Conservation (phyloP, 2,888 invertebrate genomes). For the Ditylenchus weischeri region DNA sequence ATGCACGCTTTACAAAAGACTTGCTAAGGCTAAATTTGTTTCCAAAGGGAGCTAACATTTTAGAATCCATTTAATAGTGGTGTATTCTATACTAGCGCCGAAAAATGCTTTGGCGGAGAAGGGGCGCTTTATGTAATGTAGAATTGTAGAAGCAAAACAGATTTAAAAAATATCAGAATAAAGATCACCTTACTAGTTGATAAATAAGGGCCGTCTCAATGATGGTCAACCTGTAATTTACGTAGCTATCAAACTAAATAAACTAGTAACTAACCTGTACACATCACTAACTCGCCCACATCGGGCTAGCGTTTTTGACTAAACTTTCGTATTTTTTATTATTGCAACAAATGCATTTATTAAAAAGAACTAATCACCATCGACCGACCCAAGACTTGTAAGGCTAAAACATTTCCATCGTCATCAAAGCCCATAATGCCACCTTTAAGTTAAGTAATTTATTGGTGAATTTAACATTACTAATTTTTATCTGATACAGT, state of each 20-base stretch:
- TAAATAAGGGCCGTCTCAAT: constrained; percentile 44
- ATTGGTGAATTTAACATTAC: neutral
- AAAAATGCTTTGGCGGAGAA: no score
- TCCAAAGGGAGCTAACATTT: no score
- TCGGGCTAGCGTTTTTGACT: constrained; percentile 45
- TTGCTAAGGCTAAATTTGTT: no score
- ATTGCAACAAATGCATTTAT: neutral
- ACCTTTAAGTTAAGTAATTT: constrained; percentile 21
- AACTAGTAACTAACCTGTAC: no score
- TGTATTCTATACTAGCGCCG: no score
- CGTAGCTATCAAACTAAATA: no score
- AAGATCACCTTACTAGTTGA: constrained; percentile 37
- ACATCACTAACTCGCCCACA: constrained; percentile 46
- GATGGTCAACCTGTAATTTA: constrained; percentile 41
- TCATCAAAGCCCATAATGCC: constrained; percentile 39
- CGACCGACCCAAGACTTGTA: constrained; percentile 28
- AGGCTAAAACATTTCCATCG: constrained; percentile 32
- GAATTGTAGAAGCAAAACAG: no score
- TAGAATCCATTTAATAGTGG: no score
- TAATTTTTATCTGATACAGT: no score
- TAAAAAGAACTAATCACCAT: neutral
- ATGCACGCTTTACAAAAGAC: no score
- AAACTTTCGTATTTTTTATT: constrained; percentile 20
- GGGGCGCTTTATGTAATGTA: no score
- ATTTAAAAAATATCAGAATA: no score